These are phyloP conservation scores for Clamator glandarius DNA, from an alignment of 2,797 vertebrate genomes.

Conservation along the genomic window DNA sequence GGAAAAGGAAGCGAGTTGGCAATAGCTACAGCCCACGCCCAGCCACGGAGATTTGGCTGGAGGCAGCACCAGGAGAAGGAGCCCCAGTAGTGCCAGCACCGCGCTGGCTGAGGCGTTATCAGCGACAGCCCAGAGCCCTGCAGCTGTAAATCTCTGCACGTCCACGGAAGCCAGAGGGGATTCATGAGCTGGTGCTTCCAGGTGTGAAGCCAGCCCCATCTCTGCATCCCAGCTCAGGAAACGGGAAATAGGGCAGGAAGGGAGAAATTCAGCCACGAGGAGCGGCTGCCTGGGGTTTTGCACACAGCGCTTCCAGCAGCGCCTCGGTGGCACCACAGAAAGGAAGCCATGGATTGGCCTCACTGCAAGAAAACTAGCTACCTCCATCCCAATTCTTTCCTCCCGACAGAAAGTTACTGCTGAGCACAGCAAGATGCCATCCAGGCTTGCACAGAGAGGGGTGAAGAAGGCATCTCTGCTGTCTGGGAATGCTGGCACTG, in stretches of 20 bases:
- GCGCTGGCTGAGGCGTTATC: accelerated
- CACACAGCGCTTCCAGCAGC: accelerated
- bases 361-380: not conserved
- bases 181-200: not conserved
- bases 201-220: not conserved
- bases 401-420: not conserved
- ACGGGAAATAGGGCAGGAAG: not conserved
- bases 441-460: not conserved
- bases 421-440: not conserved
- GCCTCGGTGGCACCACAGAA: not conserved
- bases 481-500: not conserved
- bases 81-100: not conserved
- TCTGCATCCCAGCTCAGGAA: not conserved
- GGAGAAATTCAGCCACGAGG: not conserved
- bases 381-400: not conserved
- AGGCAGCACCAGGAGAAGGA: not conserved
- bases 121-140: not conserved
- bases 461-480: not conserved
- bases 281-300: not conserved
- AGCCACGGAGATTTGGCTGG: not conserved
- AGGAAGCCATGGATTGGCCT: not conserved
- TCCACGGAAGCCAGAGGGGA: not conserved
- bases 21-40: not conserved
- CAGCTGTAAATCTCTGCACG: not conserved
- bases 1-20: not conserved